These are phyloP conservation scores for Acanthurus tractus DNA, from an alignment of 2,797 vertebrate genomes.

Conservation along the genomic window DNA sequence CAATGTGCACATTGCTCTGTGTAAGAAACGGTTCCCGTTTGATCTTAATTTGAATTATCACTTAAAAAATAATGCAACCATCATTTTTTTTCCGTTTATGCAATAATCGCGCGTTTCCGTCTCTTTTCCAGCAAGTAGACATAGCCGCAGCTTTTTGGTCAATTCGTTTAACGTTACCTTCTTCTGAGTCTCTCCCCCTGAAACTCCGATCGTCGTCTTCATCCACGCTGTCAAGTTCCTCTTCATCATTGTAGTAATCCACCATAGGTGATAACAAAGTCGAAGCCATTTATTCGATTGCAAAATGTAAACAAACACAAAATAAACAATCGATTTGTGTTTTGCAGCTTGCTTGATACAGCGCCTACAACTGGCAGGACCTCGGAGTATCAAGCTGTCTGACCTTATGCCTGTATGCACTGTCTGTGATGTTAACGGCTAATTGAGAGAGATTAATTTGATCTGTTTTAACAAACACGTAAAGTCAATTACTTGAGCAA, in stretches of 20 bases:
- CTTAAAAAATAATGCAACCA: background rate
- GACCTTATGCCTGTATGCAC: conserved; percentile 65
- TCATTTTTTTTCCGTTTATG: background rate
- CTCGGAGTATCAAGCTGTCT: conserved; percentile 45
- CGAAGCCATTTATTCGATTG: conserved; percentile 82
- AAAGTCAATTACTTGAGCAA: fast-evolving
- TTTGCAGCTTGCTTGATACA: conserved; percentile 78
- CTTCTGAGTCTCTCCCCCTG: conserved; percentile 94
- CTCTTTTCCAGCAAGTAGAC: conserved; percentile 69
- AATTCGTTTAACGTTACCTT: conserved; percentile 84
- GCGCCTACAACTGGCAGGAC: conserved; percentile 83
- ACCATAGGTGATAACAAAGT: conserved; percentile 90
- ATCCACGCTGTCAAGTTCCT: conserved; percentile 95
- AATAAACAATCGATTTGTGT: conserved; percentile 84
- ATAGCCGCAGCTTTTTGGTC: conserved; percentile 53
- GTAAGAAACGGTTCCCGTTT: fast-evolving
- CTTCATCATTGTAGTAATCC: conserved; percentile 96
- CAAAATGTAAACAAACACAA: conserved; percentile 82
- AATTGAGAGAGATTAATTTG: background rate
- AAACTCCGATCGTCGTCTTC: conserved; percentile 96
- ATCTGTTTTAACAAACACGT: fast-evolving
- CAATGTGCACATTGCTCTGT: fast-evolving
- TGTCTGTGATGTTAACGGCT: background rate
- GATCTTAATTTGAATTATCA: fast-evolving
- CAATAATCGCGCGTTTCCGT: conserved; percentile 47